Base-by-base conservation (phyloP, 2,113 vertebrate species). In the Callionymus lyra region DNA sequence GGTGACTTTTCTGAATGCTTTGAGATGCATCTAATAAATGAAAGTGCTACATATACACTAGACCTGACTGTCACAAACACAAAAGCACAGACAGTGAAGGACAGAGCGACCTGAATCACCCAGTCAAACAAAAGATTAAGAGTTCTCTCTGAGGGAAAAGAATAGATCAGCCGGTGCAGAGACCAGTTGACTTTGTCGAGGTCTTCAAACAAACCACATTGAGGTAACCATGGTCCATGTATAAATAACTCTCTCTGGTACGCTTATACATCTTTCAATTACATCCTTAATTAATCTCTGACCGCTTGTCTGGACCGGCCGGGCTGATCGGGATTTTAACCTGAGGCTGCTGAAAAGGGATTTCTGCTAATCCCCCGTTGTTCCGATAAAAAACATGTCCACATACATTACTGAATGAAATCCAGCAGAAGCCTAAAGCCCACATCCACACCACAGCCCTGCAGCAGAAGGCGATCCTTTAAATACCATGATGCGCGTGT, bases 331-430 rank as follows among this genome's bases (percentile, higher is more conserved):
- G 21, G 21, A 27, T 27, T 27, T 27, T 27, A 27, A 27, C 21
- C 21, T 16, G 40, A 8, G 45, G 38, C 50, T 37, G 33, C 31
- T 38, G 8, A 68, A 46, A 67, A 27, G 53, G 53, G 38, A 48
- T 56, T 57, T 49, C 12, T 44, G 46, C 48, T 71, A 71, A 75
- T 71, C 57, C 64, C 21, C 27, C 3, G 12, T 41, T 59, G 45
- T 63, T 66, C 40, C 47, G 34, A 16, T 39, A 37, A 41, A 27
- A 27, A 34, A 44, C 42, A 59, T 69, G 59, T 54, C 47, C 53
- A 33, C 41, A 65, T 67, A 59, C 63, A 68, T 62, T 53, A 70
- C 60, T 43, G 47, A 68, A 62, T 66, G 50, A 57, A 67, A 67
- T 49, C 52, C 48, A 59, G 59, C 32, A 54, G 55, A 65, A 59